A percentile compares a stretch with the other conserved stretches of the same genome.
Evolutionary conservation across 2,888 invertebrate genomes (phyloP).

Genomic region (Mellilla xanthometata): DNA sequence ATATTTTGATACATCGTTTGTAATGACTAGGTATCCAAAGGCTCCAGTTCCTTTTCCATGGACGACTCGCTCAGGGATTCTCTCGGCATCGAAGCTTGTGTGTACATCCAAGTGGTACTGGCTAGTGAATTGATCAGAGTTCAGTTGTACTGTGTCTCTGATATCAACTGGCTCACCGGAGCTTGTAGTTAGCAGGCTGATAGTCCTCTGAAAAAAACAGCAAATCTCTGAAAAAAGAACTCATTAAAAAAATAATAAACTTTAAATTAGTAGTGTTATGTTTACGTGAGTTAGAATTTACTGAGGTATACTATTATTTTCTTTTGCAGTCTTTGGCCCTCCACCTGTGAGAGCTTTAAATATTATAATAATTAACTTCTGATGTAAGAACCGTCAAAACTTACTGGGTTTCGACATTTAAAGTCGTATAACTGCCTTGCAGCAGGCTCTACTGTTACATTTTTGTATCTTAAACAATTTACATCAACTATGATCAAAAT

Average conservation of each 20-base stretch:
- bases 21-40: constrained; percentile 91
- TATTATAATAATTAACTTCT: no score
- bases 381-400: no score
- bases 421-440: no score
- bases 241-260: no score
- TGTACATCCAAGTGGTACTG: constrained; percentile 55
- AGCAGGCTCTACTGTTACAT: constrained; percentile 32
- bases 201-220: no score
- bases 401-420: no score
- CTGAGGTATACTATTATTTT: no score
- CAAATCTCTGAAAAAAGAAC: no score
- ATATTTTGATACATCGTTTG: constrained; percentile 90
- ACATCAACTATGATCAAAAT: background rate
- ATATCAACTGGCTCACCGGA: constrained; percentile 89
- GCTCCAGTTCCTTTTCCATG: constrained; percentile 96
- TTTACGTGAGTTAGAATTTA: no score
- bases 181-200: constrained; percentile 87
- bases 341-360: no score
- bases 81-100: constrained; percentile 88
- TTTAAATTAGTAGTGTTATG: no score
- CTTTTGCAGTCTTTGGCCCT: no score
- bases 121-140: constrained; percentile 76
- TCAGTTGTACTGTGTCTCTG: constrained; percentile 87
- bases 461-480: constrained; percentile 5
- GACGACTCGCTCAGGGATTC: constrained; percentile 95